Percentiles rank a stretch among this genome's conserved stretches.
Evolutionary conservation across 2,113 vertebrate genomes (phyloP).

Genomic region (Phalacrocorax carbo): DNA sequence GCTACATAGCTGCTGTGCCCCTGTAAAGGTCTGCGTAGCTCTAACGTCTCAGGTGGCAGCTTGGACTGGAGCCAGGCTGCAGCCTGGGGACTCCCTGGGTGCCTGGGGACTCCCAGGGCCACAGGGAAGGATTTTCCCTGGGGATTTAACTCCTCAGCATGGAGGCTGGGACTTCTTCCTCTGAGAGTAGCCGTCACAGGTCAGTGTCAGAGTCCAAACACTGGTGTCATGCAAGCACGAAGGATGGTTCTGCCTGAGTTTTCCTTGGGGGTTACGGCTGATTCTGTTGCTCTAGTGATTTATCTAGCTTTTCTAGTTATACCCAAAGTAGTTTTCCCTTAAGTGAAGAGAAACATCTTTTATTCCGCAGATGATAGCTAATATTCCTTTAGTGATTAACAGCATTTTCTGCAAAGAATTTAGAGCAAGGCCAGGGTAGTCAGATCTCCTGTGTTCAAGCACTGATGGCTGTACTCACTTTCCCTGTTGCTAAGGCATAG

Average conservation of each 20-base stretch:
- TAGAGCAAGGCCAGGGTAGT: background rate
- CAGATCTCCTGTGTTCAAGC: background rate
- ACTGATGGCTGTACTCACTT: background rate
- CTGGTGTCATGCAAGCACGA: accelerated
- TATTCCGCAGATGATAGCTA: background rate
- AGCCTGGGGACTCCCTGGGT: background rate
- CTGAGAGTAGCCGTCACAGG: background rate
- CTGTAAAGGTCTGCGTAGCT: background rate
- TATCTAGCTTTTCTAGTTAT: background rate
- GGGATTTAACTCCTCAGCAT: background rate
- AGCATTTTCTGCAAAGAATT: background rate
- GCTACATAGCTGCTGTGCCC: background rate
- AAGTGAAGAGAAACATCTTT: background rate
- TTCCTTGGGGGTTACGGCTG: background rate
- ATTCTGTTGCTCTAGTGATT: background rate
- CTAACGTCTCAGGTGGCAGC: background rate
- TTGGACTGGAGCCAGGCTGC: background rate
- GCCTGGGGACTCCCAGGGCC: background rate
- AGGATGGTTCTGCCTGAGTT: background rate
- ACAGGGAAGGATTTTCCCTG: background rate
- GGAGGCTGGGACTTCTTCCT: background rate
- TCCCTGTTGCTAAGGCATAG: background rate
- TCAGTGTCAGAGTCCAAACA: background rate
- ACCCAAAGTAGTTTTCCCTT: background rate
- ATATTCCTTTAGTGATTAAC: background rate